phyloP scores from a whole-genome alignment of 2,113 vertebrate genomes.

The Sphaerodactylus townsendi region DNA sequence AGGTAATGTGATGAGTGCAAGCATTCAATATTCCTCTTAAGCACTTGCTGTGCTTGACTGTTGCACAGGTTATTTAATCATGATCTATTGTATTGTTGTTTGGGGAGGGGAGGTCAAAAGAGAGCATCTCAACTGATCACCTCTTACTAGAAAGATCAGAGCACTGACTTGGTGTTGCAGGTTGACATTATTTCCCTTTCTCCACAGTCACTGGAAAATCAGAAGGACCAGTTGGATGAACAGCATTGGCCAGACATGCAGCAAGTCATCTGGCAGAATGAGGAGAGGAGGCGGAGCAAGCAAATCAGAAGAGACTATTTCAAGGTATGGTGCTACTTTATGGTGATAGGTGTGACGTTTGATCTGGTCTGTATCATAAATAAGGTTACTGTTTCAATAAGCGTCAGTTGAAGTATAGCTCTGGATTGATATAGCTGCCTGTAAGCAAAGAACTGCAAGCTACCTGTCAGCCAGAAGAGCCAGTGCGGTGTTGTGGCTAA shows the following conservation, averaged over 20 bases:
- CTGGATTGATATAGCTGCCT: not conserved
- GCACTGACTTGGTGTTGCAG: not conserved
- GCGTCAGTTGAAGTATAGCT: not conserved
- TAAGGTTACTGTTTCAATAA: not conserved
- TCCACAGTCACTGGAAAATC: conserved; percentile 74
- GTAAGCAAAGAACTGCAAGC: not conserved
- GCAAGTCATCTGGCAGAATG: conserved; percentile 89
- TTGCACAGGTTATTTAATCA: not conserved
- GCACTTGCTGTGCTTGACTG: not conserved
- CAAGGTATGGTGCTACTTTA: conserved; percentile 77
- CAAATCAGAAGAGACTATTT: conserved; percentile 96
- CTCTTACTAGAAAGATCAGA: too few species aligned
- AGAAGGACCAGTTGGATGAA: conserved; percentile 83
- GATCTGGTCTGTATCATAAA: not conserved
- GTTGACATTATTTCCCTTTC: not conserved
- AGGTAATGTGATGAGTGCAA: conserved; percentile 74
- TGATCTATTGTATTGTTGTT: not conserved
- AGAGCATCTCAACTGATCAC: not conserved
- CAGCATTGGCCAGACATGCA: conserved; percentile 90
- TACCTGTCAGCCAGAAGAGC: too few species aligned
- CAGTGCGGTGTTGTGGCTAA: too few species aligned
- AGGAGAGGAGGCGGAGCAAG: conserved; percentile 91
- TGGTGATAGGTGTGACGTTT: not conserved
- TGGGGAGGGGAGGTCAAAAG: not conserved
- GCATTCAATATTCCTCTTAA: not conserved